Base-by-base conservation (phyloP, 2,888 invertebrate genomes). In the Dynastes tityus region DNA sequence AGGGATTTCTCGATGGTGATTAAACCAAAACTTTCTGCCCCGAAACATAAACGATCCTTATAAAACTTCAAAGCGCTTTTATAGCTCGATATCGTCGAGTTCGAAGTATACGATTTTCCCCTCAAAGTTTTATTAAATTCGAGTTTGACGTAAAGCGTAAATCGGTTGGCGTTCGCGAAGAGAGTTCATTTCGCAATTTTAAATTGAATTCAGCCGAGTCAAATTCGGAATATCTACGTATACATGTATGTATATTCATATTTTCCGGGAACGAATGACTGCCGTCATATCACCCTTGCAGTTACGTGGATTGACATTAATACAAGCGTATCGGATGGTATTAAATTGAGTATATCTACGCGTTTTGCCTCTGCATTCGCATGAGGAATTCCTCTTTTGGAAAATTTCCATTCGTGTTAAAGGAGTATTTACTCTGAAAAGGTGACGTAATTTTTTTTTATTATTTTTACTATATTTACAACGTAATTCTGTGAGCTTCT, bases 61-160 rank as follows among this genome's bases (percentile, higher is more conserved):
- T 9, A 27, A 58, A 8, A 63, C 29, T 63, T 29, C 63, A 29
- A 29, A 37, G 13, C 29, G 63, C 32, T 13, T 32, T 32, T 32
- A 37, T 32, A 11, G 63, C 11, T 63, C 63, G 63, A 29, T 63
- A 63, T 63, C 63, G 8, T 45, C 45, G 13, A 32, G 63, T 32
- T 63, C 11, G 29, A 32, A 63, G 11, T 32, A 63, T 63, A 13
- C 13, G 27, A 63, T 63, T 63, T 32, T 32, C 13, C 11, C 11
- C 63, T 27, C 27, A 63, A 63, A 63, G 63, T 63, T 63, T 63
- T 63, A 63, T 63, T 63, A 63, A 63, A 63, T 63, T 63, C 63
- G 63, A 63, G 32, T 63, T 63, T n/a, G 32, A 63, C 63, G 29
- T 32, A 32, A 32, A 16, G 32, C 29, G 29, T 32, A 63, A 63